Evolutionary conservation across 2,797 vertebrate species (phyloP), one percentile per base, ranked within the genome.

Genomic region (Dicrostonyx torquatus): DNA sequence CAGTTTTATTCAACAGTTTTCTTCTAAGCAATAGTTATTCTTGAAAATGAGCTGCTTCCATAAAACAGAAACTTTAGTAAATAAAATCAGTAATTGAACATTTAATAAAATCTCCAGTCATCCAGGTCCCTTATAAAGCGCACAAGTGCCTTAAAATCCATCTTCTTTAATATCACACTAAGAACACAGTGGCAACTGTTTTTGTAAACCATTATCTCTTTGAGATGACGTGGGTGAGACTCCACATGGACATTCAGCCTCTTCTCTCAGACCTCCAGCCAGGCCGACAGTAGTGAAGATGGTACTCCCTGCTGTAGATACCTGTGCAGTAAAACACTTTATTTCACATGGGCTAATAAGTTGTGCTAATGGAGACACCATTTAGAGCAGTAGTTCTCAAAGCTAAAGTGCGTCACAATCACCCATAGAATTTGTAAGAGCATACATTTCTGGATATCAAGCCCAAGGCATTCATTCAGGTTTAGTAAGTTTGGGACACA

Each of bases 241-340:
- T 79, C 94, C 89, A 75, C 85, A 85, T 0, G 55, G 76, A 77
- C 24, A 53, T n/a, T 77, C 40, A 55, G 75, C 24, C 48, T 95
- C 75, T 94, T 95, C 86, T 40, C 78, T 79, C 94, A 95, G 75
- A 90, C 93, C 48, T 97, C 79, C 87, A 89, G 20, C 76, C 90
- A 92, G 34, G 72, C 34, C 14, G 75, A 75, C 24, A 84, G 91
- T 11, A 89, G 7, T 48, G 91, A 92, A 22, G 91, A 83, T 0
- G 7, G 53, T 24, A 62, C 55, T 34, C 70, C 89, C 89, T 95
- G 83, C 1, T 94, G 78, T 50, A 70, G 85, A 85, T 64, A 93
- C 85, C 94, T 91, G 84, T 87, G 34, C 77, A 78, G 83, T 88
- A 79, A 95, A 94, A 95, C 80, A 95, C 62, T 95, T 95, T 73